Evolutionary conservation across 2,113 vertebrate species (phyloP).

Genomic region (Aplodontia rufa): DNA sequence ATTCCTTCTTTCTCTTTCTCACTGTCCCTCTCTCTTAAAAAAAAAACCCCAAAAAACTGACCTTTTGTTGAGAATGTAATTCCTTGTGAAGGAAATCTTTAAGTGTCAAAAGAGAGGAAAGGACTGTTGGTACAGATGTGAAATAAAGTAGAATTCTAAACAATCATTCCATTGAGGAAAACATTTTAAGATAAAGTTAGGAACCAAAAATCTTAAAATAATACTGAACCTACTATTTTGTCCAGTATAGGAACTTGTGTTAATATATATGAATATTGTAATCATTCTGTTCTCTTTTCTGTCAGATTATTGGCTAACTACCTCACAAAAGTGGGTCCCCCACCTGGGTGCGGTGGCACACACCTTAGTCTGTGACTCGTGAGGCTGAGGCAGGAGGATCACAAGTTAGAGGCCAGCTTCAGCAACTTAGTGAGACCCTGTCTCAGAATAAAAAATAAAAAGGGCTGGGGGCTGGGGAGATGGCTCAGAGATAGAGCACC

Average conservation of each 20-base stretch:
- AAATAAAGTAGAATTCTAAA: not conserved
- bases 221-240: not conserved
- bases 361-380: no score
- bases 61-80: not conserved
- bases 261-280: not conserved
- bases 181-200: not conserved
- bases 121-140: no score
- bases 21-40: no score
- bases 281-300: not conserved
- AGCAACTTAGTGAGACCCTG: no score
- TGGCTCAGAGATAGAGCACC: no score
- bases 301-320: not conserved
- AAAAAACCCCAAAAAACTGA: no score
- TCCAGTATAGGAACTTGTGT: not conserved
- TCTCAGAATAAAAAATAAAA: no score
- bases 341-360: no score
- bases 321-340: not conserved
- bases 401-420: no score
- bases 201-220: not conserved
- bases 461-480: no score
- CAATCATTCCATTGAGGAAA: not conserved
- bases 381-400: no score
- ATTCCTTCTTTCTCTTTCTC: no score
- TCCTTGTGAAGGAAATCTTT: not conserved
- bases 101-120: not conserved